Base-by-base conservation (phyloP, 2,888 invertebrate species). In the Phyto melanocephala region DNA sequence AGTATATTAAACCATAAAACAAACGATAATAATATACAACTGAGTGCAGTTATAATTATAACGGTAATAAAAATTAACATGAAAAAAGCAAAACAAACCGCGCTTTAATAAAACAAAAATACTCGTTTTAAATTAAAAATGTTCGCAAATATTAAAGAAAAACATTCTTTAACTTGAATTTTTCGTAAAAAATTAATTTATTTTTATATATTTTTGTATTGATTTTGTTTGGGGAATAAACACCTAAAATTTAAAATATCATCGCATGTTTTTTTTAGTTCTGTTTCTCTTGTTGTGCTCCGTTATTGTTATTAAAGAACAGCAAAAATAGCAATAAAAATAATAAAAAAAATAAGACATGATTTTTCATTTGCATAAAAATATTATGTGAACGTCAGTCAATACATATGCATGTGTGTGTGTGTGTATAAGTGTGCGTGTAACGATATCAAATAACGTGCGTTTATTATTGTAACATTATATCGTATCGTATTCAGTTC, bases 191-290 rank as follows among this genome's bases (percentile, higher is more conserved):
- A 71, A 60, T n/a, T 22, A 71, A 33, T 40, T 72, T 28, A 20
- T 50, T 63, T 22, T 52, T 33, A 42, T 65, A 67, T 58, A 40
- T 20, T 65, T 60, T 45, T 20, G 20, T 72, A 72, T 79, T 74
- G 72, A 74, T 80, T 80, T 80, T 67, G 42, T 52, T 37, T 45
- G 40, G 58, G 60, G 15, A 54, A 52, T 58, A 15, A 71, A 50
- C 37, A 42, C 10, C 22, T 20, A 58, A 40, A 56, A 45, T 10
- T 5, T 28, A 37, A n/a, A 58, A 28, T 24, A 47, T 60, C 40
- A 24, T 17, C 22, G 28, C 6, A 28, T 28, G 28, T 28, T 28
- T 28, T 63, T 33, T 28, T 33, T 54, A 8, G 54, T 62, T 75
- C 52, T 52, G 11, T 28, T 37, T 40, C n/a, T 3, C 15, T 17